Evolutionary conservation across 2,888 invertebrate species (phyloP).

Genomic region (Neoascia interrupta): DNA sequence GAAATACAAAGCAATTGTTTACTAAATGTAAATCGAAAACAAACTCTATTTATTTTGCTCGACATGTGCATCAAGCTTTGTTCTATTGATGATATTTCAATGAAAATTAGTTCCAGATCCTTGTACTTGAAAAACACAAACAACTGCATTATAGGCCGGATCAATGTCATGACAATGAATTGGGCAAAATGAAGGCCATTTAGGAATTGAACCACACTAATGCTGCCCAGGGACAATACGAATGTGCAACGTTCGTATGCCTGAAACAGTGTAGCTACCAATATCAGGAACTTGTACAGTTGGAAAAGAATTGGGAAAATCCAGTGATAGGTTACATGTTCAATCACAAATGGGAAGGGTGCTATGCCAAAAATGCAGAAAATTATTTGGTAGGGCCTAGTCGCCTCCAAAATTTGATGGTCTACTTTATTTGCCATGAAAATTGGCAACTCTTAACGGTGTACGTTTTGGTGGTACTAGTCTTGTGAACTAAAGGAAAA

Average conservation of each 20-base stretch:
- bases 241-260: slow-evolving; percentile 22
- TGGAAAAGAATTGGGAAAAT: slow-evolving; percentile 2
- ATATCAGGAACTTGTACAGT: slow-evolving; percentile 18
- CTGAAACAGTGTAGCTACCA: slow-evolving; percentile 12
- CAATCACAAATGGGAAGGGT: slow-evolving; percentile 17
- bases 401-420: slow-evolving; percentile 26
- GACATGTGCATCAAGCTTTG: slow-evolving; percentile 17
- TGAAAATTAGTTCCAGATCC: slow-evolving; percentile 9
- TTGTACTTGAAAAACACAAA: slow-evolving; percentile 37
- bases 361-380: slow-evolving; percentile 45
- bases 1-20: slow-evolving; percentile 22
- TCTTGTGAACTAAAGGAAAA: no score
- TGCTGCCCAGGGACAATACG: neutral
- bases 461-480: no score
- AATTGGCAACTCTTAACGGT: no score
- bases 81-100: slow-evolving; percentile 34
- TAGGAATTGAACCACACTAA: slow-evolving; percentile 19
- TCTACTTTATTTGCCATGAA: slow-evolving; percentile 7
- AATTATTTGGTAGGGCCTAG: slow-evolving; percentile 36
- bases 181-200: slow-evolving; percentile 33
- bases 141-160: slow-evolving; percentile 41
- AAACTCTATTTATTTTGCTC: slow-evolving; percentile 3
- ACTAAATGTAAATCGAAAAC: slow-evolving; percentile 19
- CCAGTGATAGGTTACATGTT: neutral
- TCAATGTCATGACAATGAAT: slow-evolving; percentile 28